phyloP scores from a whole-genome alignment of 2,888 invertebrate species.

The Mactromeris polynyma region DNA sequence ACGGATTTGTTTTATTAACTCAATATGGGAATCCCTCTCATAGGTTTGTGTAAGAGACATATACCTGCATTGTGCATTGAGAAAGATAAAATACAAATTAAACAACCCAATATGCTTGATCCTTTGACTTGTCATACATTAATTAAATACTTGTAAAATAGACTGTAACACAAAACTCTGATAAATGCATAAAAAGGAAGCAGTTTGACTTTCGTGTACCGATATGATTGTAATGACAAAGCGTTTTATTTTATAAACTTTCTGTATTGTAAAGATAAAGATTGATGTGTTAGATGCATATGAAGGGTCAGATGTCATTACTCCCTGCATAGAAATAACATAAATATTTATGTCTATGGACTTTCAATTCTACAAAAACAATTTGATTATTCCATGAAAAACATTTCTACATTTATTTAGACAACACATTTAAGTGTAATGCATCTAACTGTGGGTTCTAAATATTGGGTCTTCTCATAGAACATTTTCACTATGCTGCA shows the following conservation, averaged over 20 bases:
- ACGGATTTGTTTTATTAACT: not conserved
- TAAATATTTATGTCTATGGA: not conserved
- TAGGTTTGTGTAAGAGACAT: not conserved
- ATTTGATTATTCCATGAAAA: not conserved
- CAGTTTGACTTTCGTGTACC: slow-evolving; percentile 40
- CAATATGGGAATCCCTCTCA: not conserved
- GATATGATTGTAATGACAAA: slow-evolving; percentile 33
- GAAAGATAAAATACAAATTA: not conserved
- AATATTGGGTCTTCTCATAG: no score
- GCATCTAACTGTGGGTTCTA: not conserved
- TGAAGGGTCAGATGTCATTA: slow-evolving; percentile 28
- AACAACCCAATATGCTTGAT: slow-evolving; percentile 12
- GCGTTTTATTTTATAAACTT: slow-evolving; percentile 23
- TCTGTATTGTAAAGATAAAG: slow-evolving; percentile 29
- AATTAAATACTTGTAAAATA: not conserved
- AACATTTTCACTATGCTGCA: no score
- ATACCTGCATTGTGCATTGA: not conserved
- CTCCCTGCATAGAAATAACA: slow-evolving; percentile 30
- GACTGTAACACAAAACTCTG: not conserved
- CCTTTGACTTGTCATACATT: not conserved
- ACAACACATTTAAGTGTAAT: not conserved
- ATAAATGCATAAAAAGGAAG: slow-evolving; percentile 6
- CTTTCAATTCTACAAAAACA: not conserved
- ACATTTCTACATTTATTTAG: not conserved
- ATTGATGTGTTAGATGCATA: slow-evolving; percentile 30